These are phyloP conservation scores for Zaprionus capensis DNA, from an alignment of 1,140 invertebrate genomes.

Conservation along the genomic window DNA sequence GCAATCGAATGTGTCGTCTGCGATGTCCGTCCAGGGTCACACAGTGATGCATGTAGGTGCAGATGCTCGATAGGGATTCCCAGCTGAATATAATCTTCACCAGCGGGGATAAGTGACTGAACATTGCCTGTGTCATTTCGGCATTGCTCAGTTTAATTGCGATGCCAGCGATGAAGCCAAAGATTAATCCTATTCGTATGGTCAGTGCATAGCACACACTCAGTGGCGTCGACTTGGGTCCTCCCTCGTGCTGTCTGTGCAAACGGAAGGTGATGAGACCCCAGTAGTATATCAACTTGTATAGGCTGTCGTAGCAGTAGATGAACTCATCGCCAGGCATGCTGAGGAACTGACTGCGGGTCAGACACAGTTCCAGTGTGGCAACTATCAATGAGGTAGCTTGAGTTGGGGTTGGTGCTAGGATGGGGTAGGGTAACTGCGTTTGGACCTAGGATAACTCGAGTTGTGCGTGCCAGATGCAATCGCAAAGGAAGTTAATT, in stretches of 20 bases:
- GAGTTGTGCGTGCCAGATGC: neutral
- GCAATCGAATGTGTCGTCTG: slow-evolving; percentile 36
- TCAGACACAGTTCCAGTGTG: neutral
- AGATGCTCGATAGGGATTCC: slow-evolving; percentile 54
- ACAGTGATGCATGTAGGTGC: slow-evolving; percentile 56
- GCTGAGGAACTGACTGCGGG: neutral
- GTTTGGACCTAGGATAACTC: neutral
- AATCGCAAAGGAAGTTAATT: slow-evolving; percentile 13
- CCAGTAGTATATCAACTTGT: slow-evolving; percentile 50
- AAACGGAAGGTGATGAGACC: slow-evolving; percentile 57
- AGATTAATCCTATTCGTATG: slow-evolving; percentile 35
- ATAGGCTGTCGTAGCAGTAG: slow-evolving; percentile 57
- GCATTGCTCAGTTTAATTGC: slow-evolving; percentile 39
- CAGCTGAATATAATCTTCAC: slow-evolving; percentile 58
- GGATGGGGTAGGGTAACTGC: no score
- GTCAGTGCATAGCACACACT: slow-evolving; percentile 35
- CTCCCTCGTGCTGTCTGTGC: slow-evolving; percentile 16
- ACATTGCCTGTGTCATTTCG: slow-evolving; percentile 56
- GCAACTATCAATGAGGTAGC: neutral
- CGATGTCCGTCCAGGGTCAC: slow-evolving; percentile 47
- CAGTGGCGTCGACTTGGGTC: slow-evolving; percentile 24
- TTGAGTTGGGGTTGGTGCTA: no score
- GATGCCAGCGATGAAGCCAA: slow-evolving; percentile 43
- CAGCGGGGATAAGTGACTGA: slow-evolving; percentile 55
- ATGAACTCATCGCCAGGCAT: slow-evolving; percentile 35